Evolutionary conservation across 2,113 vertebrate species (phyloP), one percentile per base, ranked within the genome.

Genomic region (Atractosteus spatula): DNA sequence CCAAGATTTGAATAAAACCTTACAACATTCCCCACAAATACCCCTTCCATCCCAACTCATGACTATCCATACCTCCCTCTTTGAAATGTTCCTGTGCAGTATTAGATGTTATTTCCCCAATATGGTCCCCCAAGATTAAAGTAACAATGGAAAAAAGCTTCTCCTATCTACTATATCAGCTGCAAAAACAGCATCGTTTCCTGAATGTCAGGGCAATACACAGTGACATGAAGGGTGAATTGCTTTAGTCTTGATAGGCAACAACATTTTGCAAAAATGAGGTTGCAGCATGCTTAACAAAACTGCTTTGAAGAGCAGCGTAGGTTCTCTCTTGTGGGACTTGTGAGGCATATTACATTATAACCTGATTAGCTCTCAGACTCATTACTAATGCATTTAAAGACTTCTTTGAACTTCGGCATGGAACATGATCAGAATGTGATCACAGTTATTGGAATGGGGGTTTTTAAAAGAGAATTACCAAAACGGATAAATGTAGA

Each of bases 331-430:
- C 85, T 74, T 76, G 77, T 77, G 83, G 86, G 79, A 81, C 79
- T 84, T 87, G 73, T 78, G 66, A 76, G 76, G 83, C 71, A 66
- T 59, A 78, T 88, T 85, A 77, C 73, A 70, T 80, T 82, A 81
- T 78, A 80, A 85, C 82, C 78, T 78, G 78, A 91, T 91, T 91
- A 91, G 80, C 81, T 82, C 82, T 65, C 76, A 80, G 63, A 65
- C 72, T 87, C 79, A 89, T 89, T 81, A 87, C 76, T 85, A 86
- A 90, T 70, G 77, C 82, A 79, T 82, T 82, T 76, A 71, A 80
- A 79, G 82, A 83, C 79, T 11, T 76, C 87, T 92, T 89, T 92
- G 88, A 92, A 91, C 88, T 89, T 73, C 71, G 71, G 72, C 71
- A 69, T 41, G 70, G 76, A 82, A 80, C 82, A 81, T 67, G 78